Base-by-base conservation (phyloP, 2,888 invertebrate genomes). In the Agrilus mali region DNA sequence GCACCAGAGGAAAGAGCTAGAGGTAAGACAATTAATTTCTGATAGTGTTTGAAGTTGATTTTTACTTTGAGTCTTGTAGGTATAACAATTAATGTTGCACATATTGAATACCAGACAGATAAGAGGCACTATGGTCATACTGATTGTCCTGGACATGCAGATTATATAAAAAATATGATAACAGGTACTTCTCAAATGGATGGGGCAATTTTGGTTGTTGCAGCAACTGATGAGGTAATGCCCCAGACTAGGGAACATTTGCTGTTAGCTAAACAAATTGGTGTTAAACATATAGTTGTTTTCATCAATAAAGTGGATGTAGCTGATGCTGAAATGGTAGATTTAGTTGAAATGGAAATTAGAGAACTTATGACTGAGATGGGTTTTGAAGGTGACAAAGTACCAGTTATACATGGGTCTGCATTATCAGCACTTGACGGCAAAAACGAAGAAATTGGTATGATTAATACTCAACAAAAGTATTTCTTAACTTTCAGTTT, bases 121-220 rank as follows among this genome's bases (percentile, higher is more conserved):
- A 75, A 71, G 22, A 77, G 96, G 40, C 96, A 97, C 71, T 97
- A 97, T 65, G 89, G 90, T 0, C 96, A 97, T 64, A 94, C 93
- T 1, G 97, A 97, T 67, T 97, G 97, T 59, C 96, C 97, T 5
- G 97, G 94, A n/a, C 98, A 98, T 70, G 94, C 94, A 32, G 98
- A 98, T 79, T 98, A 96, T 60, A 96, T 98, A 52, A 98, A 98
- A 72, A 97, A 97, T 68, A 97, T 97, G 97, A 97, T 97, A 49
- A 96, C 95, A 13, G 97, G 97, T 32, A 87, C 97, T 40, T 85
- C 95, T 0, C 95, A 96, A 67, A 97, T 98, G 97, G 97, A 98
- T 61, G 96, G 95, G 33, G 96, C 95, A 17, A 96, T 98, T 55
- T 71, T 98, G 36, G 97, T 98, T 0, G 96, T 98, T 0, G 96